Base-by-base conservation (phyloP, 2,797 vertebrate genomes). In the Lindbergichthys nudifrons region DNA sequence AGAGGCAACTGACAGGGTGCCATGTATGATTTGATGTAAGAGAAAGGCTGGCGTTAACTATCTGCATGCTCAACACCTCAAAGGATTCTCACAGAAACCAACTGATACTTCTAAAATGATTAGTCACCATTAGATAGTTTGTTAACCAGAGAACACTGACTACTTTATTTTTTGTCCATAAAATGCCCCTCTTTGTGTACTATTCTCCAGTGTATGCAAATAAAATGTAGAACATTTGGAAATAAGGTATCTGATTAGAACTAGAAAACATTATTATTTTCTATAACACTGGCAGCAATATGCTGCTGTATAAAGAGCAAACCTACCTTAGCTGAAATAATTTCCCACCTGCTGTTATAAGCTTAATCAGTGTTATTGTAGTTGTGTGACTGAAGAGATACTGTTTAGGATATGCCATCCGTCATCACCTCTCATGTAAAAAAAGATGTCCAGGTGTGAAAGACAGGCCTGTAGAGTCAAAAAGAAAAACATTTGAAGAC, bases 41-140 rank as follows among this genome's bases (percentile, higher is more conserved):
- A 60, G 70, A 75, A 70, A 77, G 48, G 45, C 68, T 75, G 70
- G n/a, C 8, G 5, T 16, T 73, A 64, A 79, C 72, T 41, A 26
- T 56, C 50, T 13, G 42, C 11, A 46, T 76, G 41, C 57, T 42
- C 67, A 67, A 76, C 15, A 19, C 30, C 30, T 60, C 4, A 8
- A 60, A 36, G 51, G 16, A 26, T 81, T 63, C 43, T 60, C 62
- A 59, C 0, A 9, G 61, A 23, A 64, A 36, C 32, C 32, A 7
- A 36, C 32, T 36, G 32, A 26, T 26, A 26, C 26, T 26, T 26
- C 26, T 26, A 26, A 26, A 5, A 26, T 26, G 26, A 26, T 26
- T 26, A 26, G 26, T 26, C 4, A 5, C 26, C 26, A 26, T 36
- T 36, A 36, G 32, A 36, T 36, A 36, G 32, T 36, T 36, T 51